A percentile compares a stretch with the other conserved stretches of the same genome.
Conservation (phyloP, 1,140 invertebrate species). For the Protaetia brevitarsis region DNA sequence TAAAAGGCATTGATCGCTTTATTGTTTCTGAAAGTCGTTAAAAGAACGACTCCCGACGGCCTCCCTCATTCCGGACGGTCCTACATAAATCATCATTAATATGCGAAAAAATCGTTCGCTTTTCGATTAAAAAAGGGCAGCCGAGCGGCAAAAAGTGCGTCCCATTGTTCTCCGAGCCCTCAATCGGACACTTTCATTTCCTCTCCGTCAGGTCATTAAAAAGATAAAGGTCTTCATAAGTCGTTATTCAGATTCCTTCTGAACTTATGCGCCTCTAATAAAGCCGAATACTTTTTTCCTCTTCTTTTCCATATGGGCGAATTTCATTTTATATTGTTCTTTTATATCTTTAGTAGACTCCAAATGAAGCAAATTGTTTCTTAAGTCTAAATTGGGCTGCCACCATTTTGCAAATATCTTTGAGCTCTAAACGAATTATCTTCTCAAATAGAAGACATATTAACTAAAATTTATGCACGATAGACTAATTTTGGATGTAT, state of each 20-base stretch:
- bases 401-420: too few relatives aligned
- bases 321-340: too few relatives aligned
- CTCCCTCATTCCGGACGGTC: not conserved
- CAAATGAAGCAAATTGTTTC: too few relatives aligned
- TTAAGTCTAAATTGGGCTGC: too few relatives aligned
- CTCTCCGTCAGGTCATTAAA: conserved; percentile 4
- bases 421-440: too few relatives aligned
- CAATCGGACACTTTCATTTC: conserved; percentile 5
- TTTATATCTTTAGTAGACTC: too few relatives aligned
- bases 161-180: not conserved
- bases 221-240: conserved; percentile 16
- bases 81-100: conserved; percentile 18
- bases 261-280: conserved; percentile 2
- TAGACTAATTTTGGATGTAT: too few relatives aligned
- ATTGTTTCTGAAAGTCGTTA: conserved; percentile 13
- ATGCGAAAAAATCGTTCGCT: conserved; percentile 14
- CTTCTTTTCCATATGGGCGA: too few relatives aligned
- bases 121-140: conserved; percentile 14
- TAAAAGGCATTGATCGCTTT: not conserved
- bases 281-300: not conserved
- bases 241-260: conserved; percentile 10
- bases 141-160: conserved; percentile 4
- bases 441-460: too few relatives aligned
- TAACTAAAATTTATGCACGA: too few relatives aligned
- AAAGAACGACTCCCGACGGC: not conserved